Evolutionary conservation across 2,888 invertebrate species (phyloP), one percentile per base, ranked within the genome.

Genomic region (Hypsopygia costalis): DNA sequence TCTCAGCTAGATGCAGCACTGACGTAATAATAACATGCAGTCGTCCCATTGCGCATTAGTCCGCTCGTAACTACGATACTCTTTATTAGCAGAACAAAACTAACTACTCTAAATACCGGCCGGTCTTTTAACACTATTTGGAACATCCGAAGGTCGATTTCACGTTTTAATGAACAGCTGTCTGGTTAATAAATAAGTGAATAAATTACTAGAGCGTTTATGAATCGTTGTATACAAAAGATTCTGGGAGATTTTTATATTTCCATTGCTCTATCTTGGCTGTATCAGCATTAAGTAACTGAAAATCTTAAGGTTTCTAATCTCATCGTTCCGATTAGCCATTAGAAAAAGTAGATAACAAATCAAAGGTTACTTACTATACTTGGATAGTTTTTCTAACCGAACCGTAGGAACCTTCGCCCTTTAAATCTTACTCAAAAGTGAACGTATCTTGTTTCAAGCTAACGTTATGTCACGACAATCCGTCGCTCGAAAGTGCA

Each of bases 1-100:
- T 43, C 43, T 44, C 55, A 46, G 56, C 55, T 44, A 49, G 41
- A 39, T 65, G 68, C 69, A 64, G 48, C 44, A 48, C 56, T 77
- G 72, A 75, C 69, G 74, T 72, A 66, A 74, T 56, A 45, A 43
- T 47, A n/a, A n/a, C n/a, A 51, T 73, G 66, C 72, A 70, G 58
- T 60, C 56, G 56, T 50, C 53, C 54, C 51, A 58, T 55, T 69
- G 63, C 74, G 66, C 51, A 52, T 38, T 25, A 29, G 36, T 30
- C 11, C 21, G 32, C 29, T 34, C 25, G 55, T 56, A 43, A 53
- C 54, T 60, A 28, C 36, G 34, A 25, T 25, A 8, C 21, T 39
- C 28, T 41, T 43, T 39, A 33, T 33, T 12, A 34, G 27, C 11
- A 28, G 27, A 39, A 39, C 31, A 6, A 2, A 11, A 11, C 11